Evolutionary conservation across 2,797 vertebrate genomes (phyloP), one percentile per base, ranked within the genome.

Genomic region (Melanitta fusca): DNA sequence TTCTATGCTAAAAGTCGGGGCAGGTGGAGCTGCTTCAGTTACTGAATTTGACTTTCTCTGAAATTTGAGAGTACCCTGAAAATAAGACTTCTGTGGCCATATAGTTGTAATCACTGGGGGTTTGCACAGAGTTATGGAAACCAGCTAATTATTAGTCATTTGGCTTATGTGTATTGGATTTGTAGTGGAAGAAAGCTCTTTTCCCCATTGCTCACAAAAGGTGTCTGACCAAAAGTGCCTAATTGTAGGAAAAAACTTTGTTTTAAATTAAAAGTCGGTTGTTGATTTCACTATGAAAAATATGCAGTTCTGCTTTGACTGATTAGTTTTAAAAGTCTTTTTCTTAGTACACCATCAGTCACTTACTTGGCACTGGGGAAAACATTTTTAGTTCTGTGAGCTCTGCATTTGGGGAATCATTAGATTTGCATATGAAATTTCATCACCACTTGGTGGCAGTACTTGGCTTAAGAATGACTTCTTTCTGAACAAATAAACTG

Each of bases 381-480:
- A 85, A 10, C 0, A 2, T 77, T 47, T 83, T 73, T 47, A 20
- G 14, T 80, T 87, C 41, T 39, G 13, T 60, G 11, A 28, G 27
- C 32, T 83, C 6, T 47, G 2, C 16, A 4, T 0, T 0, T 45
- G 43, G 38, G 19, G 6, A 64, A n/a, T 47, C 83, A 80, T 66
- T 51, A 32, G 19, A 18, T 93, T 73, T 89, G 91, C 87, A 60
- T 83, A 88, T 78, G 71, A 65, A 91, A 92, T 86, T 78, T 97
- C 88, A 72, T 87, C 51, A 43, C 98, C 98, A 97, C 98, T 98
- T 98, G 98, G 98, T 98, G 98, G 98, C 98, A 98, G 96, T 98
- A 93, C 96, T 62, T 97, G 93, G 97, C 98, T 98, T 98, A 86
- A 82, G 79, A 97, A 97, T 83, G 81, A 57, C 87, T 89, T 82